phyloP scores from a whole-genome alignment of 1,140 invertebrate genomes.

The Phthorimaea operculella region DNA sequence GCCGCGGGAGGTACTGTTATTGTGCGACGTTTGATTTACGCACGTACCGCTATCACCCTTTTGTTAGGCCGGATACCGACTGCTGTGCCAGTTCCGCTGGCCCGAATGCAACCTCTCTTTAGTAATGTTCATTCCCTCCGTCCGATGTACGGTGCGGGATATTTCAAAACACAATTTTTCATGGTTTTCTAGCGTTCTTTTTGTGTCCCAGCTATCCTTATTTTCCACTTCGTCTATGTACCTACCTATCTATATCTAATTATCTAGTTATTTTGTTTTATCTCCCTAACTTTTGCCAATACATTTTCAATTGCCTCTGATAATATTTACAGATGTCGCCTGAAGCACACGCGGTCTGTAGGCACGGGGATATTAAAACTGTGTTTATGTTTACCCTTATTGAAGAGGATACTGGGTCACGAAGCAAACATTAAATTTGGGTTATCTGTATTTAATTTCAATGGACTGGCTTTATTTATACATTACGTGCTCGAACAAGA shows the following conservation, averaged over 20 bases:
- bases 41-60: constrained; percentile 62
- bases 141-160: not conserved
- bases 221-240: too few relatives aligned
- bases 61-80: constrained; percentile 56
- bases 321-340: too few relatives aligned
- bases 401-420: not conserved
- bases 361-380: not conserved
- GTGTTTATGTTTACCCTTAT: constrained; percentile 1
- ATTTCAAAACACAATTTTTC: too few relatives aligned
- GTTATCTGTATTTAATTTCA: not conserved
- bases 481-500: too few relatives aligned
- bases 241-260: too few relatives aligned
- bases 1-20: constrained; percentile 53
- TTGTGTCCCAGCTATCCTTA: too few relatives aligned
- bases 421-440: constrained; percentile 1
- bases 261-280: too few relatives aligned
- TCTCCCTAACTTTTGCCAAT: too few relatives aligned
- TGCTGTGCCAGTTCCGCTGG: constrained; percentile 42
- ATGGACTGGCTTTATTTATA: too few relatives aligned
- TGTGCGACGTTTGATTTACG: constrained; percentile 64
- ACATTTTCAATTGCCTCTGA: not conserved
- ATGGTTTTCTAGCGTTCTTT: too few relatives aligned
- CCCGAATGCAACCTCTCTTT: constrained; percentile 32
- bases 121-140: constrained; percentile 16
- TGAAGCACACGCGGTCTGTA: not conserved